Base-by-base conservation (phyloP, 2,113 vertebrate genomes). In the Percopsis transmontana region DNA sequence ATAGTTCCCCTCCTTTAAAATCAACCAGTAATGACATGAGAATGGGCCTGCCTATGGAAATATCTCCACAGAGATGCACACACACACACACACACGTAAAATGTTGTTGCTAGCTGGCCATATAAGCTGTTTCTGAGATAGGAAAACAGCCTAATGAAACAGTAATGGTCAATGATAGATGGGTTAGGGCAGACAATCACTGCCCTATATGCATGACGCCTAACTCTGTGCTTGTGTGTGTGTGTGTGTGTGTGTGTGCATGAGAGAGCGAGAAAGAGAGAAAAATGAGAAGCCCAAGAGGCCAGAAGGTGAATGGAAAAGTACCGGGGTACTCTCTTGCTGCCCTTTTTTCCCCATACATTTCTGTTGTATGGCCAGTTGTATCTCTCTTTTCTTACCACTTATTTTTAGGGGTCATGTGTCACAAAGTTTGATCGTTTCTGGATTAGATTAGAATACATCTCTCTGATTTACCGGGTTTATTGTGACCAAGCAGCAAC, bases 1-100 rank as follows among this genome's bases (percentile, higher is more conserved):
- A 89, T 90, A 88, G 88, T 90, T 89, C 86, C 85, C 85, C 87
- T 84, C 87, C 85, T 89, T 89, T 88, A 86, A 86, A 90, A 89
- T 90, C 87, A 88, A 77, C 81, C 74, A 41, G 47, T 90, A 89
- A 90, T 90, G 85, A 89, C 85, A 21, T 82, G 85, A 90, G 85
- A 90, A 88, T 89, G 80, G 85, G 72, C 87, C 85, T 89, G 89
- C 85, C 89, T 89, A 90, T 89, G 87, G 86, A 90, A 89, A 89
- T 90, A 84, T 84, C 81, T 82, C 61, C 84, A 73, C 73, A 77
- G 63, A 85, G 71, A 82, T 21, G 41, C 24, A 15, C 74, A 58
- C 71, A 54, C 50, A 54, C 39, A 33, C 39, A 18, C 38, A 55
- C 53, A 56, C 15, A 76, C 68, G 27, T 33, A 33, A 33, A 33